Conservation (phyloP, 2,113 vertebrate species). For the Romanogobio albipinnatus region DNA sequence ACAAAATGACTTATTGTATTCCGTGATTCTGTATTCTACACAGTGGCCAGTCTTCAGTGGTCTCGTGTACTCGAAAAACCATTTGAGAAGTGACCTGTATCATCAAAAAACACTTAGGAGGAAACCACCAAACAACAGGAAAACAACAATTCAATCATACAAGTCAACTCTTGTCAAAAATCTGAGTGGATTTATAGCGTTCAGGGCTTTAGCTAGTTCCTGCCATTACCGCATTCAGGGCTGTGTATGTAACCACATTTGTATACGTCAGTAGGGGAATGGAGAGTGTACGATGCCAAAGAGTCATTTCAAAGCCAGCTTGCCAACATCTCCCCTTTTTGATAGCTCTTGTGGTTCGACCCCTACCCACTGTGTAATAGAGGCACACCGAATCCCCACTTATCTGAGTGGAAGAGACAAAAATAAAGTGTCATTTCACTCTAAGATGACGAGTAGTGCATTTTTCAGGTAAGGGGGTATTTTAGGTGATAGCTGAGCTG, state of each 20-base stretch:
- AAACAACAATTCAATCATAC: constrained; percentile 33
- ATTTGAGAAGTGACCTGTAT: constrained; percentile 19
- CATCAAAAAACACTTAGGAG: constrained; percentile 22
- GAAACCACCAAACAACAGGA: constrained; percentile 13
- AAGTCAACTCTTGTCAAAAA: constrained; percentile 11
- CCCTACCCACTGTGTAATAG: neutral
- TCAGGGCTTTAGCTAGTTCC: neutral
- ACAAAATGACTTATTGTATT: constrained; percentile 18
- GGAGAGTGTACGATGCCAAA: neutral
- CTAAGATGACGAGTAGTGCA: neutral
- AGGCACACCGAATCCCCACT: neutral
- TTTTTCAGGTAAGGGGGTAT: constrained; percentile 3
- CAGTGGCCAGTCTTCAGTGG: neutral
- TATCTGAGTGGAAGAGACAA: constrained; percentile 16
- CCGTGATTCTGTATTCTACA: constrained; percentile 17
- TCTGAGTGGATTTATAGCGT: neutral
- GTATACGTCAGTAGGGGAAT: neutral
- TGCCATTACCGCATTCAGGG: neutral
- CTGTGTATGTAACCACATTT: neutral
- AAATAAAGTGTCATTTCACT: constrained; percentile 32
- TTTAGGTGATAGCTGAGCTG: neutral
- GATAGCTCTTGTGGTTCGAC: neutral
- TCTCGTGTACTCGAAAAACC: neutral
- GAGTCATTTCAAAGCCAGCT: constrained; percentile 20
- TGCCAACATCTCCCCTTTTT: constrained; percentile 11